Base-by-base conservation (phyloP, 2,113 vertebrate genomes). In the Alaudala cheleensis region DNA sequence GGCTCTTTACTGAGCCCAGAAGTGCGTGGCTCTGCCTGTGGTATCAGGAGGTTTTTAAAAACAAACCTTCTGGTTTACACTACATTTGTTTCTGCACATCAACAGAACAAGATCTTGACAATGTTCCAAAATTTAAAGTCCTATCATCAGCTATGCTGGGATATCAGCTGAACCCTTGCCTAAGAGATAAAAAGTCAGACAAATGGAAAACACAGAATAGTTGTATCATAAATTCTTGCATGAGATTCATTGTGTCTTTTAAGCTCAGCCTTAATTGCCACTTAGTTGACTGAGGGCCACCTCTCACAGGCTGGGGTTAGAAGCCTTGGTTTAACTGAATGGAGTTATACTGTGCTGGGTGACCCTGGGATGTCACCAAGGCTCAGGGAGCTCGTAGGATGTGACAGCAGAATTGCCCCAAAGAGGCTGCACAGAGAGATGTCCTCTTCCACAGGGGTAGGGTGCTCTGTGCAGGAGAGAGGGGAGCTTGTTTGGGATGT, bases 341-440 rank as follows among this genome's bases (percentile, higher is more conserved):
- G 70, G n/a, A 86, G 10, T 53, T 31, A 26, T 3, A 3, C 26
- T 22, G 0, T 34, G 25, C 51, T 81, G 47, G 28, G 8, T 62
- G 31, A 22, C 2, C 4, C 1, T 42, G 21, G 14, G 16, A 44
- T 34, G 57, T 11, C 56, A 67, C 39, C 5, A n/a, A n/a, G 18
- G 21, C 20, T 34, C 56, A 29, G 24, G 9, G 11, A 57, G 5
- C 54, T 70, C 0, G 0, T 5, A 25, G 0, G 1, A 22, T 15
- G 4, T 28, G 44, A 39, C 14, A 57, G 28, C 25, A 93, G 54
- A 70, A 86, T 39, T 50, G 22, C 1, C 47, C 39, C 54, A 70
- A 50, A 34, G 31, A 57, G 33, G 5, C 34, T 66, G 34, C 23
- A 19, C 22, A 25, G 54, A 57, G 16, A 54, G 33, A 37, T 12